A percentile compares a stretch with the other conserved stretches of the same genome.
Evolutionary conservation across 1,140 invertebrate genomes (phyloP).

Genomic region (Heliconius nattereri): DNA sequence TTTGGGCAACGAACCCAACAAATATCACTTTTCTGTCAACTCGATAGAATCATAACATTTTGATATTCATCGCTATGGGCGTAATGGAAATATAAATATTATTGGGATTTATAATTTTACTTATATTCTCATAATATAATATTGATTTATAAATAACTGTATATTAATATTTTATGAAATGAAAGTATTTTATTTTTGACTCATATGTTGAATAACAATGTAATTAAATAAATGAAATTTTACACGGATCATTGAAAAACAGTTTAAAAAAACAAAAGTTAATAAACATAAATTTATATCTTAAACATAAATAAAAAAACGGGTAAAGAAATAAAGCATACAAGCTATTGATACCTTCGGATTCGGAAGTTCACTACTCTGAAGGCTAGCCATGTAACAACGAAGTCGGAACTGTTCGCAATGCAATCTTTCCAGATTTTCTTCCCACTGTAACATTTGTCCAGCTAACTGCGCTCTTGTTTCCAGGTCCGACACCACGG

Average conservation of each 20-base stretch:
- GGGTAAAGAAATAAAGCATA: neutral
- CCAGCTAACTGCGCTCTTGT: slow-evolving; percentile 94
- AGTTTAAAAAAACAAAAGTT: no score
- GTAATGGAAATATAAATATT: slow-evolving; percentile 19
- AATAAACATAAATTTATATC: no score
- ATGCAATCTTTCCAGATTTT: slow-evolving; percentile 96
- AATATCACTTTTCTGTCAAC: slow-evolving; percentile 66
- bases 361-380: slow-evolving; percentile 97
- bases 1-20: slow-evolving; percentile 64
- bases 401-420: slow-evolving; percentile 97
- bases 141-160: neutral
- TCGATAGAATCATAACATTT: slow-evolving; percentile 53
- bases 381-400: slow-evolving; percentile 98
- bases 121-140: neutral
- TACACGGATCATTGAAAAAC: neutral
- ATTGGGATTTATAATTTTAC: slow-evolving; percentile 14
- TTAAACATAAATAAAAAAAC: neutral
- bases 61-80: slow-evolving; percentile 21
- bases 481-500: slow-evolving; percentile 95
- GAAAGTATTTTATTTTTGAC: neutral
- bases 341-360: slow-evolving; percentile 89
- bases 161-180: neutral
- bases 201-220: neutral
- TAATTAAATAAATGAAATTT: neutral
- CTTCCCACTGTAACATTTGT: slow-evolving; percentile 97